Conservation (phyloP, 2,888 invertebrate species). For the Halictus ligatus region DNA sequence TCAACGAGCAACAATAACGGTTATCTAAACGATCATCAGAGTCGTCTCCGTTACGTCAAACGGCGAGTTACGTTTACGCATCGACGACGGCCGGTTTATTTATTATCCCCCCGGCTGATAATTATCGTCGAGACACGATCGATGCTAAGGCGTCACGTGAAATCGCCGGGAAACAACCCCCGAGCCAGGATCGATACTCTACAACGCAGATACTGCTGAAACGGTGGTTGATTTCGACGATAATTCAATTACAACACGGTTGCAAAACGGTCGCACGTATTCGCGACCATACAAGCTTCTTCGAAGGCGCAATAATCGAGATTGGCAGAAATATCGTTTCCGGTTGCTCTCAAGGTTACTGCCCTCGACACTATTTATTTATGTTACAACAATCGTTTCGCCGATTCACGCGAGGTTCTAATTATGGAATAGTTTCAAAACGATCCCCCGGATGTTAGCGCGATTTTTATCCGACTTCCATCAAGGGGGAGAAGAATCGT, state of each 20-base stretch:
- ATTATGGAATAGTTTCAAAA: too few species aligned
- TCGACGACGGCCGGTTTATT: background rate
- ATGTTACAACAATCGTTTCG: too few species aligned
- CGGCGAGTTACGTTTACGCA: background rate
- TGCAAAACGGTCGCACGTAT: too few species aligned
- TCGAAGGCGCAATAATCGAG: too few species aligned
- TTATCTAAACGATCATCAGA: slow-evolving; percentile 15
- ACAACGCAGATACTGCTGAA: slow-evolving; percentile 14
- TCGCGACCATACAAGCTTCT: too few species aligned
- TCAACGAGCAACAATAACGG: background rate
- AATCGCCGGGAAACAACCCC: slow-evolving; percentile 14
- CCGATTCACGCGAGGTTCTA: too few species aligned
- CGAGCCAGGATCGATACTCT: slow-evolving; percentile 14
- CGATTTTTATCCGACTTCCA: too few species aligned
- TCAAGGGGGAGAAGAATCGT: too few species aligned
- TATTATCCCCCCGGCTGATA: background rate
- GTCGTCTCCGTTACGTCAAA: background rate
- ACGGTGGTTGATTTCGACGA: background rate
- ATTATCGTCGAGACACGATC: background rate
- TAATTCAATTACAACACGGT: background rate
- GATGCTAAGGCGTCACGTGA: background rate
- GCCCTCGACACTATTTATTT: too few species aligned
- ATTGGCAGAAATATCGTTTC: too few species aligned
- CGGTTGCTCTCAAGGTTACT: too few species aligned
- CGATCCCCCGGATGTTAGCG: too few species aligned